Conservation (phyloP, 2,888 invertebrate species). For the Lepidocyrtoides sp. region DNA sequence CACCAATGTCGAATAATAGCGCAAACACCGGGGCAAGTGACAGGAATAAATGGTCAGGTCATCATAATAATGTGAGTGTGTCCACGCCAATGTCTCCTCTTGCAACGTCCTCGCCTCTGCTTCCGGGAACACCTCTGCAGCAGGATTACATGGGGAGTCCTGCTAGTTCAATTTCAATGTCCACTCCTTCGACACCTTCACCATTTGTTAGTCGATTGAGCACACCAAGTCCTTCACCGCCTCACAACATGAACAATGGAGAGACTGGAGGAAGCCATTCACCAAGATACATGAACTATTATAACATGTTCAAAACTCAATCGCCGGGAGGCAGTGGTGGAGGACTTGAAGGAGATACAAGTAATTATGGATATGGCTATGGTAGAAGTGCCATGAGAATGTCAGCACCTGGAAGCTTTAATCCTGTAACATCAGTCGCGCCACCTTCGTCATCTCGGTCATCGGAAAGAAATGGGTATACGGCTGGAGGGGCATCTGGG, state of each 20-base stretch:
- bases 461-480: constrained; percentile 66
- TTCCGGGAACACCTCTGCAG: constrained; percentile 36
- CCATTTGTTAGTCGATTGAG: constrained; percentile 65
- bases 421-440: constrained; percentile 64
- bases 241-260: constrained; percentile 51
- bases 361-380: constrained; percentile 61
- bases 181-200: constrained; percentile 63
- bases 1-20: constrained; percentile 24
- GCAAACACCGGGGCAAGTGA: neutral
- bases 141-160: constrained; percentile 56
- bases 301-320: constrained; percentile 59
- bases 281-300: constrained; percentile 64
- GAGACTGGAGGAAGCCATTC: constrained; percentile 54
- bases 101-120: constrained; percentile 18
- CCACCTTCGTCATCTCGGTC: constrained; percentile 44
- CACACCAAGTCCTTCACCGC: constrained; percentile 41
- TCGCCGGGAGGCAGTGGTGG: neutral
- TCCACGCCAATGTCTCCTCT: constrained; percentile 41
- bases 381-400: constrained; percentile 47
- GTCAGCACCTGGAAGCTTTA: constrained; percentile 53
- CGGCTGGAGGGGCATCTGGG: constrained; percentile 3
- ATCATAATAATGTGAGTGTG: constrained; percentile 30
- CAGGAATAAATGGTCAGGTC: no score
- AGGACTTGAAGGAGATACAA: constrained; percentile 23
- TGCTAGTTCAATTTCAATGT: constrained; percentile 1